phyloP scores from a whole-genome alignment of 37 sponge, comb jelly and placozoan species.

The Ianthella basta region DNA sequence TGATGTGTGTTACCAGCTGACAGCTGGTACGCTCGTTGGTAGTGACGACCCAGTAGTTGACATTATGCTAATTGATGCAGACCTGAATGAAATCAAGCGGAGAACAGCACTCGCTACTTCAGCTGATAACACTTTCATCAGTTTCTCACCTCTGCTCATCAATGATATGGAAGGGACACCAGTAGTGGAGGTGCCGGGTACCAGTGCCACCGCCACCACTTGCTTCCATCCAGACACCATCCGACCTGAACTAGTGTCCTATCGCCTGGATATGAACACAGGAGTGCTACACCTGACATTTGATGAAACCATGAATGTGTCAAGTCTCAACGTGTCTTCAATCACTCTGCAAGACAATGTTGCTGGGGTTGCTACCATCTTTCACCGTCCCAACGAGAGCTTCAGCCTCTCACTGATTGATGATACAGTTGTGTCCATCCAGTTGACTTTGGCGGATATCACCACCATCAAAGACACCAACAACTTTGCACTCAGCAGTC shows the following conservation, averaged over 20 bases:
- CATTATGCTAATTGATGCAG: conserved; percentile 60
- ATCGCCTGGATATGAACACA: conserved; percentile 72
- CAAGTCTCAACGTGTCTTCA: conserved; percentile 35
- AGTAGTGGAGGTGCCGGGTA: conserved; percentile 38
- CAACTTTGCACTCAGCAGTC: conserved; percentile 44
- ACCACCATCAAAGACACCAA: conserved; percentile 66
- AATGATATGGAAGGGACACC: conserved; percentile 80
- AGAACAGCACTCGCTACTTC: conserved; percentile 62
- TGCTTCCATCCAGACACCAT: conserved; percentile 54
- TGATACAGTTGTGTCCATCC: conserved; percentile 48
- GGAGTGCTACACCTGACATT: conserved; percentile 76
- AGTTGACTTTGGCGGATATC: conserved; percentile 57
- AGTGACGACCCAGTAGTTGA: conserved; percentile 58
- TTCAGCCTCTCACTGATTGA: conserved; percentile 40
- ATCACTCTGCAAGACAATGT: conserved; percentile 54
- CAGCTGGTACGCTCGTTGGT: neutral
- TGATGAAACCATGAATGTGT: conserved; percentile 76
- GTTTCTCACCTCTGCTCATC: conserved; percentile 42
- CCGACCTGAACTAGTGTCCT: conserved; percentile 63
- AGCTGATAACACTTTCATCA: conserved; percentile 61
- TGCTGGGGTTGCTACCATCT: neutral
- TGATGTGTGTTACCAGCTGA: neutral
- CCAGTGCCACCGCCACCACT: conserved; percentile 41
- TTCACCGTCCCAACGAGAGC: conserved; percentile 30
- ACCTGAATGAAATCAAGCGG: conserved; percentile 71